Base-by-base conservation (phyloP, 1,140 invertebrate species). In the Hypsibius dujardini region DNA sequence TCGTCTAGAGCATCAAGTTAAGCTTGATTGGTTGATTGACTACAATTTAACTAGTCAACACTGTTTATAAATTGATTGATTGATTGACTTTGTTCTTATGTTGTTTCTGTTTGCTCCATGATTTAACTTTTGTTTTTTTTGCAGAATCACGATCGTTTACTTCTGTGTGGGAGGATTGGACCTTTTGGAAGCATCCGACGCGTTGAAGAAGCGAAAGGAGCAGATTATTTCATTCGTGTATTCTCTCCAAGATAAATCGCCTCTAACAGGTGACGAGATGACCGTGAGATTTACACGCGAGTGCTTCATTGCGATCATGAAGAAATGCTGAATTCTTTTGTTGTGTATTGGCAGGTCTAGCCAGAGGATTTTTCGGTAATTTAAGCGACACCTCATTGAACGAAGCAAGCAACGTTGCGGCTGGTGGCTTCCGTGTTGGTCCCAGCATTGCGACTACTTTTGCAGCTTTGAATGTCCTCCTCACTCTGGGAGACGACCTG, bases 401-500 rank as follows among this genome's bases (percentile, higher is more conserved):
- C 62, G 7, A n/a, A n/a, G n/a, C n/a, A n/a, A n/a, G n/a, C n/a
- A n/a, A n/a, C n/a, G n/a, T n/a, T n/a, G n/a, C n/a, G n/a, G n/a
- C n/a, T n/a, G 62, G 42, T 3, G 7, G n/a, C n/a, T n/a, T 67
- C 42, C 42, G 7, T 3, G 3, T 42, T 42, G 62, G 62, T 14
- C 7, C 62, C 3, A 42, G 42, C 78, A 80, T 97, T 70, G 89
- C 94, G 1, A 94, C 92, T 86, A 97, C 95, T 0, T 98, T 97
- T 77, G 91, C 92, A 1, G 90, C 88, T 1, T 82, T 99, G 50
- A 86, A 87, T 12, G 86, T 86, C 47, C 82, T 98, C 45, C 74
- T 95, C 1, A 88, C 93, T 46, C 80, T 98, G 28, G 92, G 91
- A 0, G 95, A 99, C 82, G 89, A 98, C 82, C 81, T 99, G 2